A percentile compares a stretch with the other conserved stretches of the same genome.
Evolutionary conservation across 2,113 vertebrate species (phyloP).

Genomic region (Melanotaenia duboulayi): DNA sequence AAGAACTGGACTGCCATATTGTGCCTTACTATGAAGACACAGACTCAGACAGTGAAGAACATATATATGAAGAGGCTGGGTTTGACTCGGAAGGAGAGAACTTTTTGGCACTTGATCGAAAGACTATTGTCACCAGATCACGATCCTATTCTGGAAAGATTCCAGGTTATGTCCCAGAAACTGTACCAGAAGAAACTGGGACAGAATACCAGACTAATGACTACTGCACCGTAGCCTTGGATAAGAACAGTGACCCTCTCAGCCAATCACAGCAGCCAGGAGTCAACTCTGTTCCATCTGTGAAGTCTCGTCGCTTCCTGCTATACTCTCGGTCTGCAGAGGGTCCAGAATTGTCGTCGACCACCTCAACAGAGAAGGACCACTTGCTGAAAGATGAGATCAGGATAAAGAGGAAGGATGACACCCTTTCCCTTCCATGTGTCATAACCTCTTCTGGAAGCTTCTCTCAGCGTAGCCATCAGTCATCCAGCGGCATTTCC

Average conservation of each 20-base stretch:
- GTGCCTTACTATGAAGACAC: conserved; percentile 85
- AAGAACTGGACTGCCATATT: conserved; percentile 86
- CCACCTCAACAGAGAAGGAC: conserved; percentile 80
- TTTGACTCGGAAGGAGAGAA: conserved; percentile 83
- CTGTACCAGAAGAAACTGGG: conserved; percentile 93
- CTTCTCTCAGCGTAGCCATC: conserved; percentile 89
- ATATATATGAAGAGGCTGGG: conserved; percentile 85
- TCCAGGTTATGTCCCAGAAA: conserved; percentile 93
- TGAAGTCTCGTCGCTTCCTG: conserved; percentile 88
- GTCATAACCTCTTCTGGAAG: conserved; percentile 91
- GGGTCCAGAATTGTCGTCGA: conserved; percentile 84
- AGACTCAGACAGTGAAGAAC: conserved; percentile 83
- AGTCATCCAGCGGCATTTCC: conserved; percentile 87
- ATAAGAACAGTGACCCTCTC: conserved; percentile 71
- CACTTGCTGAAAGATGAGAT: conserved; percentile 74
- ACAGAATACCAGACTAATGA: conserved; percentile 83
- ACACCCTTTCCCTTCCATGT: conserved; percentile 89
- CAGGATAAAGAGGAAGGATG: conserved; percentile 86
- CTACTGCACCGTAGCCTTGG: conserved; percentile 80
- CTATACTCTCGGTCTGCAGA: conserved; percentile 90
- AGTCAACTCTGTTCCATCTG: conserved; percentile 72
- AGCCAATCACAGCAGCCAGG: conserved; percentile 78
- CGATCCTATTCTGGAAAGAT: conserved; percentile 93
- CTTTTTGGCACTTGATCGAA: conserved; percentile 85
- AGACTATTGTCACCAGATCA: conserved; percentile 86